Conservation (phyloP, 1,140 invertebrate species). For the Papilio aristodemus region DNA sequence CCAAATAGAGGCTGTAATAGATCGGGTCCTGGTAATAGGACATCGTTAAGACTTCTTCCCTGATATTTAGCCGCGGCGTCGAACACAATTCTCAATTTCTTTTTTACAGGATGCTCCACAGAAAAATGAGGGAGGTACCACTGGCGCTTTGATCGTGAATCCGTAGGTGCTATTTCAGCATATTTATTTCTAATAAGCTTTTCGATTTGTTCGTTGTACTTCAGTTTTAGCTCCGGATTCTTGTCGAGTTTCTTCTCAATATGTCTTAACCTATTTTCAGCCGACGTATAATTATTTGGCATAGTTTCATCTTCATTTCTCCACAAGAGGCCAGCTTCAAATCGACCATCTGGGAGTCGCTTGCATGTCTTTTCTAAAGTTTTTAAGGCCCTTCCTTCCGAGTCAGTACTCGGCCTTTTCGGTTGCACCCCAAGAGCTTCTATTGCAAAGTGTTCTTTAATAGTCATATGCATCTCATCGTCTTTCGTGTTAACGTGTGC, state of each 20-base stretch:
- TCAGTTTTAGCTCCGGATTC: not conserved
- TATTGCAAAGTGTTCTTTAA: constrained; percentile 29
- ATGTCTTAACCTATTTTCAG: not conserved
- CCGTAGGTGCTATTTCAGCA: not conserved
- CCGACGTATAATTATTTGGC: not conserved
- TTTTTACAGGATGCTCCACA: not conserved
- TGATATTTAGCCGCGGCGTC: constrained; percentile 36
- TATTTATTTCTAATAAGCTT: constrained; percentile 1
- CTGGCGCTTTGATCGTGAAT: not conserved
- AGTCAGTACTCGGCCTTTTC: constrained; percentile 17
- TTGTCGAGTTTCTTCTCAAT: not conserved
- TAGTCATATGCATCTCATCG: not conserved
- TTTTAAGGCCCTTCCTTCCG: constrained; percentile 11
- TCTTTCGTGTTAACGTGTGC: not conserved
- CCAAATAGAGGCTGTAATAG: constrained; percentile 34
- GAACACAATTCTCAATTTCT: not conserved
- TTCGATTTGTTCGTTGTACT: not conserved
- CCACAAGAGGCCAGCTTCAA: constrained; percentile 35
- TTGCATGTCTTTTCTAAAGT: constrained; percentile 12
- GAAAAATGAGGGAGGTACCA: not conserved
- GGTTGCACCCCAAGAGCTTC: constrained; percentile 24
- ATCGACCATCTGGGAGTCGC: constrained; percentile 30
- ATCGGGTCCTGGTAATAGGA: constrained; percentile 34
- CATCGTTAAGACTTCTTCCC: constrained; percentile 32
- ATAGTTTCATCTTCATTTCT: constrained; percentile 9